Conservation (phyloP, 1,140 invertebrate genomes). For the Lethrus apterus region DNA sequence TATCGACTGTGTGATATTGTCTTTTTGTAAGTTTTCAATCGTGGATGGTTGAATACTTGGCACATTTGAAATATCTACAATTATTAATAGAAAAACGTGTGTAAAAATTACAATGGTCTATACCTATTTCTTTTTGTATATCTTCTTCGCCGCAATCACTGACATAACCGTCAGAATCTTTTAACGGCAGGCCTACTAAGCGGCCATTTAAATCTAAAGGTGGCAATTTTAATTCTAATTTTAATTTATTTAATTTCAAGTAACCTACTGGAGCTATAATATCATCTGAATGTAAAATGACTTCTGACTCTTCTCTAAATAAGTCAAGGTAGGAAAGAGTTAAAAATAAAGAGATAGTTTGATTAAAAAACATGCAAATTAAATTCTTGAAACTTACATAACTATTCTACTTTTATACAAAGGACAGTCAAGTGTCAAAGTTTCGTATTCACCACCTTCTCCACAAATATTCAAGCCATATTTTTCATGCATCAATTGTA, state of each 20-base stretch:
- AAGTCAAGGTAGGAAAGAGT: too few species aligned
- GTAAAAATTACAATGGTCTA: too few species aligned
- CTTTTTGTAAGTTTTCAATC: too few species aligned
- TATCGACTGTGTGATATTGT: too few species aligned
- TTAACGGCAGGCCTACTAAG: conserved; percentile 46
- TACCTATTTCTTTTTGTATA: conserved; percentile 34
- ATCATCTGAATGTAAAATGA: conserved; percentile 82
- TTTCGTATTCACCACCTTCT: conserved; percentile 98
- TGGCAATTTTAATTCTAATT: conserved; percentile 60
- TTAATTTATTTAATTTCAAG: conserved; percentile 77
- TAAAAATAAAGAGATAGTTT: conserved; percentile 14
- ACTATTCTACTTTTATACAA: conserved; percentile 85
- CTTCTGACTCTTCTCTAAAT: conserved; percentile 79
- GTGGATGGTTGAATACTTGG: too few species aligned
- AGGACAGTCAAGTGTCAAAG: conserved; percentile 94
- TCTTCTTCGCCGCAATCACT: conserved; percentile 49
- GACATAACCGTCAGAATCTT: conserved; percentile 50
- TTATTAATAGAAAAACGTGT: too few species aligned
- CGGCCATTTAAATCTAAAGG: conserved; percentile 41
- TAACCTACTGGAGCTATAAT: conserved; percentile 89
- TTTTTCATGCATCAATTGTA: conserved; percentile 83
- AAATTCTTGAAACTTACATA: conserved; percentile 74
- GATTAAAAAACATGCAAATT: conserved; percentile 4
- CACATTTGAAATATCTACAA: too few species aligned
- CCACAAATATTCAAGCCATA: conserved; percentile 97